Conservation (phyloP, 2,888 invertebrate genomes). For the Nomada lathburiana region DNA sequence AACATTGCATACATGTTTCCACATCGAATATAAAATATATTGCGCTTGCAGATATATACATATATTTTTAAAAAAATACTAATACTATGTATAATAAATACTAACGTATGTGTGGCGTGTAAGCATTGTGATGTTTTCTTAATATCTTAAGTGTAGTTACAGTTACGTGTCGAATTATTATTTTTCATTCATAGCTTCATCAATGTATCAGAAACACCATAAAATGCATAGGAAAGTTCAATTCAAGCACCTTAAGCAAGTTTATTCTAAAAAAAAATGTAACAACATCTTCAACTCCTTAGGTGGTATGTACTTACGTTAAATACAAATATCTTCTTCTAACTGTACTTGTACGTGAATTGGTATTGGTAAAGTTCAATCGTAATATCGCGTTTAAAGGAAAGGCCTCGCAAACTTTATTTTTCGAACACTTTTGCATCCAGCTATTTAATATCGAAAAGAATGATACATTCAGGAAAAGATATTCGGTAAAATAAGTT, state of each 20-base stretch:
- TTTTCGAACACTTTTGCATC: no score
- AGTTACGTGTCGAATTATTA: conserved; percentile 36
- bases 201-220: conserved; percentile 81
- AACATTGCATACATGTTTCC: neutral
- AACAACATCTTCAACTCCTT: conserved; percentile 56
- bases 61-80: conserved; percentile 39
- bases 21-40: neutral
- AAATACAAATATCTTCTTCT: conserved; percentile 8
- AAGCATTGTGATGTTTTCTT: conserved; percentile 15
- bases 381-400: no score
- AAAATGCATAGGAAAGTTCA: conserved; percentile 73
- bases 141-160: neutral
- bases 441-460: no score
- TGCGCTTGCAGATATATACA: neutral
- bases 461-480: no score
- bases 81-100: conserved; percentile 45
- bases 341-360: neutral
- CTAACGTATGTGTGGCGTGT: conserved; percentile 15
- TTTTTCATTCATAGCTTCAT: conserved; percentile 77
- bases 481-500: neutral
- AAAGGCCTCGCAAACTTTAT: no score
- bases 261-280: conserved; percentile 31
- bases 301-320: conserved; percentile 70
- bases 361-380: neutral
- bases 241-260: conserved; percentile 17